A percentile compares a stretch with the other conserved stretches of the same genome.
These are phyloP conservation scores for Solenopsis fugax DNA, from an alignment of 1,140 invertebrate genomes.

Conservation along the genomic window DNA sequence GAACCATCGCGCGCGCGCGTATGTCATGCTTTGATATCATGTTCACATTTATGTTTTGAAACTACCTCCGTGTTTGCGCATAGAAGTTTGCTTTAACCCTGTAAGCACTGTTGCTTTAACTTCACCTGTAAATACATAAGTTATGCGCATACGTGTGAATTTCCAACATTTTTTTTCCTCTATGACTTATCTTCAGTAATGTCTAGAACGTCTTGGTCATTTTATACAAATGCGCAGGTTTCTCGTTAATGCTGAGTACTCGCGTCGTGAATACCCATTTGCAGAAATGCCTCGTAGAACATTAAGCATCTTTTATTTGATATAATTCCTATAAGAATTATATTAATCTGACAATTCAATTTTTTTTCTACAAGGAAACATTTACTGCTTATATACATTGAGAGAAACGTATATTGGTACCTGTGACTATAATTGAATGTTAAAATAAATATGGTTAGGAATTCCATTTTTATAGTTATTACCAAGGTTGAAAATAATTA, in stretches of 20 bases:
- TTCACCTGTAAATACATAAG: conserved; percentile 6
- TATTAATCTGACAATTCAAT: not conserved
- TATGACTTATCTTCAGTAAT: not conserved
- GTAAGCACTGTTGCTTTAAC: conserved; percentile 14
- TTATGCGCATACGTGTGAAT: not conserved
- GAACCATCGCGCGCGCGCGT: not conserved
- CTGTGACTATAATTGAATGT: too few relatives aligned
- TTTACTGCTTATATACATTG: not conserved
- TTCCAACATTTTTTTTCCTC: not conserved
- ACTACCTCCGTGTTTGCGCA: not conserved
- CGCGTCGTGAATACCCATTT: not conserved
- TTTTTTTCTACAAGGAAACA: not conserved
- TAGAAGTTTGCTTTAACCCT: not conserved
- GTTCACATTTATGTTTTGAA: conserved; percentile 38
- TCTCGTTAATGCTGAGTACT: not conserved
- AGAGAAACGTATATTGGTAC: too few relatives aligned
- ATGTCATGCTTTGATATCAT: not conserved
- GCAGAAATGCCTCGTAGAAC: not conserved
- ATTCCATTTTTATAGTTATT: too few relatives aligned
- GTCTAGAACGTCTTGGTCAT: not conserved
- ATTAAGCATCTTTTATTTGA: not conserved
- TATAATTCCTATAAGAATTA: not conserved
- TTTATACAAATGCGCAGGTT: not conserved
- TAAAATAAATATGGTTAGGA: too few relatives aligned
- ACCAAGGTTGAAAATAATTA: too few relatives aligned